Evolutionary conservation across 2,113 vertebrate species (phyloP), one percentile per base, ranked within the genome.

Genomic region (Cynoglossus semilaevis): DNA sequence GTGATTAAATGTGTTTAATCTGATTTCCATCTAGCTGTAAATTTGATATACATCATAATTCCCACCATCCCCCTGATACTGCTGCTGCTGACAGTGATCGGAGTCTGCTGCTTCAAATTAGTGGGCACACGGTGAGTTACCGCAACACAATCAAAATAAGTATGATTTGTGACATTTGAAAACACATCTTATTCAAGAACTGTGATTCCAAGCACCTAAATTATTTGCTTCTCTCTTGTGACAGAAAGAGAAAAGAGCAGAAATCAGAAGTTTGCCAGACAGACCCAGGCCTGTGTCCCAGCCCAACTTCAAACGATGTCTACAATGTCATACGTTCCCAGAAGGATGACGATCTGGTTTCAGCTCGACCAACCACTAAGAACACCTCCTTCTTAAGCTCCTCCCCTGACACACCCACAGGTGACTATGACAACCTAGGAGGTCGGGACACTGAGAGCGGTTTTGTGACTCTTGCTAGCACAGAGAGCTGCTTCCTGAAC

Each of bases 361-460:
- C 92, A 14, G 79, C 92, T 5, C 91, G 95, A 9, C 94, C 96
- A 0, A 77, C 91, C 51, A 91, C 91, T 14, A 91, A 92, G 63
- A 97, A 96, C 65, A 94, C 92, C n/a, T 98, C 97, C 6, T 99
- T 99, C 80, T 80, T 92, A 7, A 87, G 77, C 9, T 91, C 91
- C 36, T 89, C 80, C 13, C 91, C 88, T 0, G 87, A 90, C 49
- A 88, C 79, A 0, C 90, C 84, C n/a, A 92, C 65, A 0, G 91
- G 89, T 18, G 94, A 93, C 58, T 92, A 92, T 1, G 91, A 93
- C 59, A 92, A 93, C 38, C 63, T 86, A 11, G 91, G 76, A 0
- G 85, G 82, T 48, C 85, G 90, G 1, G 78, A 90, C 74, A 92
- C 92, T 0, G 92, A 93, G 14, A 93, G 92, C 0, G 93, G 93